These are phyloP conservation scores for Microplitis deprimator DNA, from an alignment of 2,888 invertebrate species.

Conservation along the genomic window DNA sequence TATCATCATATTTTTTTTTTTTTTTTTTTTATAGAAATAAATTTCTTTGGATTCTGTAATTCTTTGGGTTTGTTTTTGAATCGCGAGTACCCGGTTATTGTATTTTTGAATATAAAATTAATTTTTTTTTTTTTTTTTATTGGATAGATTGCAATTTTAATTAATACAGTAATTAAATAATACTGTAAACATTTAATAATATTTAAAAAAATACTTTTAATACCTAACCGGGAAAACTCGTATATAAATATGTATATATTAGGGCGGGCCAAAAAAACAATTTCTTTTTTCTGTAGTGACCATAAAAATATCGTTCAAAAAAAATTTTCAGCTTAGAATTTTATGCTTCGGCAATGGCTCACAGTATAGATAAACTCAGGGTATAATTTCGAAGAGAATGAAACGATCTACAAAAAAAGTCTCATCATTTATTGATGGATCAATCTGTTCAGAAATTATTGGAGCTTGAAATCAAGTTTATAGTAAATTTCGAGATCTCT, in stretches of 20 bases:
- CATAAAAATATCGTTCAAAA: too few relatives aligned
- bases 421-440: too few relatives aligned
- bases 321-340: too few relatives aligned
- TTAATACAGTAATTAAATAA: background rate
- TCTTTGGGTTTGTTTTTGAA: background rate
- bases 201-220: background rate
- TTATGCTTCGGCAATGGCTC: too few relatives aligned
- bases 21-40: background rate
- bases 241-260: background rate
- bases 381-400: too few relatives aligned
- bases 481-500: too few relatives aligned
- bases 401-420: too few relatives aligned
- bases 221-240: background rate
- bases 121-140: background rate
- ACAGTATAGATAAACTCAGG: too few relatives aligned
- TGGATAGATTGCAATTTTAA: background rate
- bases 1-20: background rate
- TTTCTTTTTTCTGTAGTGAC: too few relatives aligned
- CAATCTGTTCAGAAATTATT: too few relatives aligned
- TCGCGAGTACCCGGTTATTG: background rate
- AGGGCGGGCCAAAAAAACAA: too few relatives aligned
- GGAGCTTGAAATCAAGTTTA: too few relatives aligned
- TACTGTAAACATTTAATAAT: slow-evolving; percentile 4
- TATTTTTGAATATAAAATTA: background rate
- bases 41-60: background rate